Conservation (phyloP, 2,888 invertebrate genomes). For the Brassicogethes aeneus region DNA sequence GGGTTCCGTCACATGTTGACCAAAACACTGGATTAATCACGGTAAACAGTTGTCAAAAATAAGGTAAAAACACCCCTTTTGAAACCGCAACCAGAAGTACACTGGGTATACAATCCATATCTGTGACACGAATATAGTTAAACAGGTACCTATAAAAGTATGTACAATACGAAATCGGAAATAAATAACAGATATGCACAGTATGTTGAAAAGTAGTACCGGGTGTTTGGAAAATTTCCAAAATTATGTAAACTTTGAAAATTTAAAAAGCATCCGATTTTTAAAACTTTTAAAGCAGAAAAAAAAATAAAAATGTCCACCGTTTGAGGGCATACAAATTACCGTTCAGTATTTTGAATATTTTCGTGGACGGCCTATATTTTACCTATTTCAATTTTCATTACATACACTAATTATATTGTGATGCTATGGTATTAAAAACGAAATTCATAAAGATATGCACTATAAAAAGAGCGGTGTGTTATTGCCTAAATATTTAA, state of each 20-base stretch:
- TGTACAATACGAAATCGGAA: constrained; percentile 26
- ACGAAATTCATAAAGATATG: constrained; percentile 5
- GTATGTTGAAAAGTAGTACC: background rate
- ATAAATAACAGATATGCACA: constrained; percentile 3
- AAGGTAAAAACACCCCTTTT: background rate
- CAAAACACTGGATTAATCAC: too few species aligned
- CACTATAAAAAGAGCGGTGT: background rate
- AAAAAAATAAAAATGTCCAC: background rate
- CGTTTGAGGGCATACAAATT: background rate
- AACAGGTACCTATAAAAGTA: constrained; percentile 41
- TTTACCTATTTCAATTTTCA: constrained; percentile 15
- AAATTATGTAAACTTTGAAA: too few species aligned
- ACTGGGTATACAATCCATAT: constrained; percentile 34
- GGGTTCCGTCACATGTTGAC: too few species aligned
- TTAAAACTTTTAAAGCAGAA: too few species aligned
- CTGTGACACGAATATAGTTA: constrained; percentile 35
- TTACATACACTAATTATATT: constrained; percentile 14
- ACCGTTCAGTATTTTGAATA: background rate
- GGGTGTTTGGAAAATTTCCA: too few species aligned
- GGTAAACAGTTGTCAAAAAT: too few species aligned
- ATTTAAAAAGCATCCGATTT: too few species aligned
- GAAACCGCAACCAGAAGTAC: constrained; percentile 20
- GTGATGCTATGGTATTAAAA: constrained; percentile 18
- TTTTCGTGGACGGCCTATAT: constrained; percentile 19
- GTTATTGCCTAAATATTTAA: background rate